phyloP scores from a whole-genome alignment of 2,888 invertebrate species.

The Elysia crispata region DNA sequence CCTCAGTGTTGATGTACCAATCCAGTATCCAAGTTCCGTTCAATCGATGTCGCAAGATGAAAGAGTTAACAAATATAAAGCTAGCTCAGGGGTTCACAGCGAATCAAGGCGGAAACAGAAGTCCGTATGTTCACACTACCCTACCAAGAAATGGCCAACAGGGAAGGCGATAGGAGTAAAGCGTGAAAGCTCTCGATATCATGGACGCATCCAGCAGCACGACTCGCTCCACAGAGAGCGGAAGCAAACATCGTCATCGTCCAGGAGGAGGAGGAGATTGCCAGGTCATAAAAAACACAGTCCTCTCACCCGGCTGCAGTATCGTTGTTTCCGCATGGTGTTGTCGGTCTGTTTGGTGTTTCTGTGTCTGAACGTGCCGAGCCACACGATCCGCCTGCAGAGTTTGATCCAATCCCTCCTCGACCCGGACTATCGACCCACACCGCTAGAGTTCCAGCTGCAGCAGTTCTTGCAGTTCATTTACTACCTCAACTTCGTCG shows the following conservation, averaged over 20 bases:
- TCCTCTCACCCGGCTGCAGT: constrained; percentile 54
- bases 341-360: constrained; percentile 89
- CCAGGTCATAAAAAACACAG: background rate
- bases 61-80: too few relatives aligned
- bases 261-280: background rate
- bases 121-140: too few relatives aligned
- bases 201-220: background rate
- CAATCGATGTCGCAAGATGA: too few relatives aligned
- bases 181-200: too few relatives aligned
- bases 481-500: constrained; percentile 89
- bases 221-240: background rate
- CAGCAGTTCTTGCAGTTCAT: constrained; percentile 82
- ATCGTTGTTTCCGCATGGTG: constrained; percentile 86
- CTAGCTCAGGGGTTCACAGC: too few relatives aligned
- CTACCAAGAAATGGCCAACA: too few relatives aligned
- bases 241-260: background rate
- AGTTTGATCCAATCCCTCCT: constrained; percentile 59
- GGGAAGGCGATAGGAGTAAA: too few relatives aligned
- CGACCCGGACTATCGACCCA: constrained; percentile 53
- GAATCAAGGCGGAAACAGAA: too few relatives aligned
- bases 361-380: constrained; percentile 83
- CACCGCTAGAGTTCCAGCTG: constrained; percentile 58
- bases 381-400: constrained; percentile 68
- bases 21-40: too few relatives aligned
- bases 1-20: too few relatives aligned